A percentile compares a stretch with the other conserved stretches of the same genome.
Conservation (phyloP, 2,113 vertebrate species). For the Columba livia region DNA sequence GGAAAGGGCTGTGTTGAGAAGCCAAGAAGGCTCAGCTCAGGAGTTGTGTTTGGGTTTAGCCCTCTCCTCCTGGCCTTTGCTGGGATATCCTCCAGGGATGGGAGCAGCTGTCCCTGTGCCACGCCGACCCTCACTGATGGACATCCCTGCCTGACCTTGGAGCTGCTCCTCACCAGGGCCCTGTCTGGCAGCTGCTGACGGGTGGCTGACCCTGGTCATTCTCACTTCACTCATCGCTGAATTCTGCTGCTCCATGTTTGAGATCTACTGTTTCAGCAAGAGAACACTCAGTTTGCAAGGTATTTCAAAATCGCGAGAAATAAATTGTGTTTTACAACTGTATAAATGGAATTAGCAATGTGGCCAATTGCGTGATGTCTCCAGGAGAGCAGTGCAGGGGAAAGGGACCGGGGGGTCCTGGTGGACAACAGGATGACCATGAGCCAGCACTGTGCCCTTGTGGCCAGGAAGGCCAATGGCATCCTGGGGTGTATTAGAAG, state of each 20-base stretch:
- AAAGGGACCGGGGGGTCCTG: too few species aligned
- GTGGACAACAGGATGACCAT: too few species aligned
- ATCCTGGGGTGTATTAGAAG: too few species aligned
- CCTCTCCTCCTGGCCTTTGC: not conserved
- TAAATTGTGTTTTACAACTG: not conserved
- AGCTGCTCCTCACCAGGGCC: not conserved
- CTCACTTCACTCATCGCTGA: not conserved
- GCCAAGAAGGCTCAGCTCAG: not conserved
- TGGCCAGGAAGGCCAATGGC: too few species aligned
- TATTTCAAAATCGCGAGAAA: not conserved
- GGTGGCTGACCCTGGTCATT: not conserved
- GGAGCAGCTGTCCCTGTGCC: not conserved
- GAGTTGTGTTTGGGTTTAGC: not conserved
- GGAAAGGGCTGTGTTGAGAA: not conserved
- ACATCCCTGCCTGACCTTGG: not conserved
- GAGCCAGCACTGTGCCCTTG: too few species aligned
- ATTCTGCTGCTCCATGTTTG: not conserved
- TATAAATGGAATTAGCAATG: constrained; percentile 10
- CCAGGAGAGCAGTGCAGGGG: not conserved
- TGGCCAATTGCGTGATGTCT: not conserved
- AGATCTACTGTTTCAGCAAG: not conserved
- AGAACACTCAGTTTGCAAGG: not conserved
- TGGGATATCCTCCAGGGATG: not conserved
- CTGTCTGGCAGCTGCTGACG: not conserved
- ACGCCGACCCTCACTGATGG: not conserved